These are phyloP conservation scores for Eriocheir sinensis DNA, from an alignment of 1,140 invertebrate genomes.

Conservation along the genomic window DNA sequence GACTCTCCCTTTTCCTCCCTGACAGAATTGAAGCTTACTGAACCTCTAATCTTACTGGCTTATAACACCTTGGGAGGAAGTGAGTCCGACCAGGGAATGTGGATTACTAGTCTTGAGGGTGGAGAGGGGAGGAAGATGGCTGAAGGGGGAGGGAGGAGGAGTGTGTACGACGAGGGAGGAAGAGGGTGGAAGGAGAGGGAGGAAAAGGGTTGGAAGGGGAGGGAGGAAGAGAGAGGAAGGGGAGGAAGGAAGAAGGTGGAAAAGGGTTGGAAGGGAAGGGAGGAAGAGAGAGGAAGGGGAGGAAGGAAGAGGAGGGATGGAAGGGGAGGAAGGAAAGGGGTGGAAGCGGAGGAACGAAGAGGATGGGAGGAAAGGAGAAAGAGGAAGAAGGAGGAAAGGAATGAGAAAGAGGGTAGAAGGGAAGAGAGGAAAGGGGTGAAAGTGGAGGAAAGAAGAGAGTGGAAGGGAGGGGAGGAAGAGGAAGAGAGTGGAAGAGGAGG, in stretches of 20 bases:
- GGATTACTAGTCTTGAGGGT: too few species aligned
- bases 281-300: not conserved
- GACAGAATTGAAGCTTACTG: too few species aligned
- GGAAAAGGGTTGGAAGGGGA: not conserved
- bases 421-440: too few species aligned
- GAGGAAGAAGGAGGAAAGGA: not conserved
- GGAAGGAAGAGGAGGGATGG: not conserved
- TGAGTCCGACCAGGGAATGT: too few species aligned
- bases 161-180: not conserved
- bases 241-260: not conserved
- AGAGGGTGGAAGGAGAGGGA: too few species aligned
- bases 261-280: not conserved
- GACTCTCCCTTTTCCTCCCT: too few species aligned
- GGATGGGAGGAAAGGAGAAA: not conserved
- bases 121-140: too few species aligned
- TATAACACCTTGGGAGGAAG: too few species aligned
- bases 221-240: not conserved
- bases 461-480: not conserved
- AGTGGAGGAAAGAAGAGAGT: too few species aligned
- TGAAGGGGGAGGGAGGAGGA: too few species aligned
- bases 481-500: not conserved
- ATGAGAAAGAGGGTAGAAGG: too few species aligned
- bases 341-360: not conserved
- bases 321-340: not conserved
- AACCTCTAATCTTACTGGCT: too few species aligned